Percentiles rank a stretch among this genome's conserved stretches.
These are phyloP conservation scores for Hypothenemus hampei DNA, from an alignment of 1,140 invertebrate species.

Conservation along the genomic window DNA sequence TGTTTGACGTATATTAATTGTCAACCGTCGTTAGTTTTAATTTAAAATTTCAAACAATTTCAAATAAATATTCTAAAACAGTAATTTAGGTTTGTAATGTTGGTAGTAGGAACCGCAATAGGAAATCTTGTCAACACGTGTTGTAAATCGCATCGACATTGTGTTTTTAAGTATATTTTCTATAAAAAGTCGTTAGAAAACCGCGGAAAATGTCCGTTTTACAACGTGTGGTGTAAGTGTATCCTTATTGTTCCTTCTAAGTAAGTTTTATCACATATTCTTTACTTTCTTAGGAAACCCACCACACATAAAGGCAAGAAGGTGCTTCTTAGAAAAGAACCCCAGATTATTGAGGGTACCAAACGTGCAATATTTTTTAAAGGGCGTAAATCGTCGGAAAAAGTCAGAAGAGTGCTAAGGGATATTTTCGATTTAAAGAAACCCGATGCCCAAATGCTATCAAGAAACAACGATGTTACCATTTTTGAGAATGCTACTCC, in stretches of 20 bases:
- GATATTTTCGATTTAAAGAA: constrained; percentile 87
- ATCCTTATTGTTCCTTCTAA: background rate
- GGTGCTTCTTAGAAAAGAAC: constrained; percentile 71
- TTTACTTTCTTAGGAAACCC: constrained; percentile 66
- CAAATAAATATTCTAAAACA: too few species aligned
- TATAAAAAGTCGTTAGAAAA: constrained; percentile 9
- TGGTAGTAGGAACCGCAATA: constrained; percentile 5
- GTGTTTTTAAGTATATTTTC: constrained; percentile 16
- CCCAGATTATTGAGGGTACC: constrained; percentile 83
- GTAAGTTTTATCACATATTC: background rate
- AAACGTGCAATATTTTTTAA: constrained; percentile 83
- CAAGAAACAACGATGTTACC: constrained; percentile 76
- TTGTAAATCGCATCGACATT: constrained; percentile 17
- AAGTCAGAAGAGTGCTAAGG: constrained; percentile 71
- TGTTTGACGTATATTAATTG: background rate
- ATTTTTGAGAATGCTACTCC: constrained; percentile 80
- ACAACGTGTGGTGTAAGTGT: constrained; percentile 41
- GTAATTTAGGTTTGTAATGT: constrained; percentile 9
- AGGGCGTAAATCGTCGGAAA: constrained; percentile 77
- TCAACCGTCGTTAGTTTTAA: background rate
- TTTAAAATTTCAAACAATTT: background rate
- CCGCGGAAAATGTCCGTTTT: constrained; percentile 35
- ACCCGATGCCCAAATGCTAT: constrained; percentile 70
- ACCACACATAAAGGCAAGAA: constrained; percentile 86
- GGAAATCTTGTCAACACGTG: constrained; percentile 34